Evolutionary conservation across 2,797 vertebrate genomes (phyloP).

Genomic region (Atherinosoma microstoma): DNA sequence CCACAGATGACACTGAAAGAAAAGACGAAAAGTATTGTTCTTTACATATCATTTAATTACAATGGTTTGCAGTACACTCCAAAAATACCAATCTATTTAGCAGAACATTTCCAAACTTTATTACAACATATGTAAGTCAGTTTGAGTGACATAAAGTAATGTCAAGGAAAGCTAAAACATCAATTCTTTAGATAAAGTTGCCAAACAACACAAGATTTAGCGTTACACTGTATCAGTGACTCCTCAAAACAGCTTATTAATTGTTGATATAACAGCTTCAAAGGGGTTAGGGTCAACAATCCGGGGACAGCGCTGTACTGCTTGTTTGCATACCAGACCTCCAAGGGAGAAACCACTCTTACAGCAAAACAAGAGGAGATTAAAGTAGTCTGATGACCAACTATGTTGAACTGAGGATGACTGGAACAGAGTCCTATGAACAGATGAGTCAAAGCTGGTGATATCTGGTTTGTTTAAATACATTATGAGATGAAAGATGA

Average conservation of each 20-base stretch:
- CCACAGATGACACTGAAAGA: conserved; percentile 39
- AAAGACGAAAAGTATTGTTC: neutral
- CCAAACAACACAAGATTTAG: neutral
- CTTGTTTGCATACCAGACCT: neutral
- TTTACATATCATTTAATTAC: too few relatives aligned
- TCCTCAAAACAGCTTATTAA: conserved; percentile 1
- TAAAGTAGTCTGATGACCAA: neutral
- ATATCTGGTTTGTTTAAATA: neutral
- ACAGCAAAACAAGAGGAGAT: neutral
- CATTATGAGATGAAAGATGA: neutral
- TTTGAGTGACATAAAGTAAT: neutral
- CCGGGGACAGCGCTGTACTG: neutral
- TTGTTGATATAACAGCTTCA: neutral
- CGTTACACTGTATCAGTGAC: neutral
- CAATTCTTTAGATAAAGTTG: neutral
- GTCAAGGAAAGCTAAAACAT: neutral
- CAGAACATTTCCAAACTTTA: neutral
- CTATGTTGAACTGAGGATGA: neutral
- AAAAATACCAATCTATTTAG: neutral
- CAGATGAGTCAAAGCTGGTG: neutral
- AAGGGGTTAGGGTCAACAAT: neutral
- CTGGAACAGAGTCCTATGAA: neutral
- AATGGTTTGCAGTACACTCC: neutral
- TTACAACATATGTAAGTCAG: neutral
- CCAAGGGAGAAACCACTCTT: neutral